phyloP scores from a whole-genome alignment of 2,113 vertebrate genomes.

The Blennius ocellaris region DNA sequence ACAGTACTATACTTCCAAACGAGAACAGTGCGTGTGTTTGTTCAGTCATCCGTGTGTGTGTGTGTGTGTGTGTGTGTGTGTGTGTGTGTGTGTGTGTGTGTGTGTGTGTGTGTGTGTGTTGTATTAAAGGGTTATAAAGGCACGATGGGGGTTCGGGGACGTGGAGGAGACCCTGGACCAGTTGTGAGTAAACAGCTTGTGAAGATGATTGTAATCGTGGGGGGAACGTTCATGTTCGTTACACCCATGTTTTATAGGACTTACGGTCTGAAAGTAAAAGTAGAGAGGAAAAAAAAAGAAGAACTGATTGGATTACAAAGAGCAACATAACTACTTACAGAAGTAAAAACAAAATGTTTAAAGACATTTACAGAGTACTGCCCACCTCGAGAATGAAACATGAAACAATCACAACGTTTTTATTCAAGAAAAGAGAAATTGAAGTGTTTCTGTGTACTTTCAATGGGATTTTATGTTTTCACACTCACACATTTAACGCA shows the following conservation, averaged over 20 bases:
- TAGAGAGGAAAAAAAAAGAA: not conserved
- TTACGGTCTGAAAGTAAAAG: conserved; percentile 15
- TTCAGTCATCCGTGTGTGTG: not conserved
- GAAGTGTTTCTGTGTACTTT: not conserved
- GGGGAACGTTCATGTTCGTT: too few species aligned
- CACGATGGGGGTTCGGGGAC: conserved; percentile 82
- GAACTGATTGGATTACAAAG: not conserved
- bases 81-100: not conserved
- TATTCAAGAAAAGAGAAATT: too few species aligned
- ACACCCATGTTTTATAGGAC: too few species aligned
- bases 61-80: not conserved
- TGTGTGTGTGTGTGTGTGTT: not conserved
- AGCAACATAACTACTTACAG: not conserved
- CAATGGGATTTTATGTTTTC: not conserved
- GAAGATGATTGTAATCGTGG: not conserved
- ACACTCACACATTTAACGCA: not conserved
- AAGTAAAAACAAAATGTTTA: conserved; percentile 13
- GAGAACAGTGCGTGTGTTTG: not conserved
- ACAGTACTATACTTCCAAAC: not conserved
- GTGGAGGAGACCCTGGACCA: conserved; percentile 81
- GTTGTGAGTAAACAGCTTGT: conserved; percentile 67
- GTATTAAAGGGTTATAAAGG: conserved; percentile 84
- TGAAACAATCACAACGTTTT: too few species aligned
- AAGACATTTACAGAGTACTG: not conserved
- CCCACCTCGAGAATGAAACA: not conserved